Base-by-base conservation (phyloP, 1,140 invertebrate genomes). In the Pseudomyrmex sp. region DNA sequence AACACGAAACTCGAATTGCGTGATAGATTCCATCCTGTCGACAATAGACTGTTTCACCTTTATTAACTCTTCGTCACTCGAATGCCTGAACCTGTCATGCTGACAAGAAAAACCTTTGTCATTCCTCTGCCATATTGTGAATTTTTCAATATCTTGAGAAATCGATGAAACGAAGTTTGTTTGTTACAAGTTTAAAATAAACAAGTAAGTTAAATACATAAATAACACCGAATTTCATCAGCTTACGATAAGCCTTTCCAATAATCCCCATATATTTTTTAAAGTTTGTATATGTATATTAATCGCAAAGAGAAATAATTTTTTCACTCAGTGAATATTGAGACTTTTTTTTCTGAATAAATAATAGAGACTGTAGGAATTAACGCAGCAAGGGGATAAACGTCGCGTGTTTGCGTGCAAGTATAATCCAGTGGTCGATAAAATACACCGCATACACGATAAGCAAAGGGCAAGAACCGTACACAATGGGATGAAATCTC, bases 1-100 rank as follows among this genome's bases (percentile, higher is more conserved):
- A 70, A 80, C 76, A 72, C 54, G 56, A 80, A 18, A 18, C 56
- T 66, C 66, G 76, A 80, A 80, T 80, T 70, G 66, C 76, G 76
- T 80, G 76, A 80, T 72, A 80, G 76, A 80, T 80, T 80, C 76
- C 76, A 59, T 80, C 20, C 76, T 80, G 66, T 72, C 76, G 66
- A 62, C 76, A 44, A 72, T 70, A 59, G 66, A 72, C 76, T 59
- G 48, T 70, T 80, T 54, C 66, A 35, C 66, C 56, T 80, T 80
- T 80, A 80, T 80, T 80, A 72, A 72, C 76, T 80, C 44, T 50
- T 80, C 52, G n/a, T 46, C 50, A 56, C 50, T 68, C 13, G 62
- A 68, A 56, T 68, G 18, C 62, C 12, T 44, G 50, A 70, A 72
- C 56, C 20, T 44, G 66, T 70, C 66, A 69, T 26, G 1, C 23